Evolutionary conservation across 2,888 invertebrate species (phyloP).

Genomic region (Noctua janthina): DNA sequence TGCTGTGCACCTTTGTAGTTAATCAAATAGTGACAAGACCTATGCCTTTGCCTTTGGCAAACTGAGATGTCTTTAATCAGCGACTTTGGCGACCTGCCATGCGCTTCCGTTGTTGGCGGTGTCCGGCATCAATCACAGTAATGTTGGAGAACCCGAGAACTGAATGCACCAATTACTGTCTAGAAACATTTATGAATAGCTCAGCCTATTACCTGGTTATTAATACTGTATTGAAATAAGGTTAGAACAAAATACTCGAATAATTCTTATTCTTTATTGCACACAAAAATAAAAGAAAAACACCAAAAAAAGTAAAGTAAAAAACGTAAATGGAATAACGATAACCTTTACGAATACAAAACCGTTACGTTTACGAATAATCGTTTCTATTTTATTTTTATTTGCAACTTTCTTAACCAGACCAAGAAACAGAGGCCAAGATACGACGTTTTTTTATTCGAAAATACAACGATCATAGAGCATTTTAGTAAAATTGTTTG

Average conservation of each 20-base stretch:
- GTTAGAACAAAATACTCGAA: neutral
- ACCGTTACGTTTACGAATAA: neutral
- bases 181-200: neutral
- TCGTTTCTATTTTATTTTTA: neutral
- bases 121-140: neutral
- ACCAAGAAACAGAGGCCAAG: neutral
- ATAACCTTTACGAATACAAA: too few species aligned
- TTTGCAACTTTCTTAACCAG: neutral
- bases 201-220: neutral
- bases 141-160: constrained; percentile 5
- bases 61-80: constrained; percentile 12
- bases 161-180: neutral
- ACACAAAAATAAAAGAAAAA: too few species aligned
- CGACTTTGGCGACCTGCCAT: neutral
- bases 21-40: neutral
- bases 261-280: too few species aligned
- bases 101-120: constrained; percentile 5
- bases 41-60: neutral
- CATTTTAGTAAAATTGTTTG: neutral
- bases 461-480: neutral
- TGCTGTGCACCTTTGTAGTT: neutral
- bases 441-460: neutral
- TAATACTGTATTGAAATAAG: neutral
- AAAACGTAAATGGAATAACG: too few species aligned
- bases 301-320: too few species aligned